Percentiles rank a stretch among this genome's conserved stretches.
phyloP scores from a whole-genome alignment of 2,888 invertebrate genomes.

The Notodromas monacha region DNA sequence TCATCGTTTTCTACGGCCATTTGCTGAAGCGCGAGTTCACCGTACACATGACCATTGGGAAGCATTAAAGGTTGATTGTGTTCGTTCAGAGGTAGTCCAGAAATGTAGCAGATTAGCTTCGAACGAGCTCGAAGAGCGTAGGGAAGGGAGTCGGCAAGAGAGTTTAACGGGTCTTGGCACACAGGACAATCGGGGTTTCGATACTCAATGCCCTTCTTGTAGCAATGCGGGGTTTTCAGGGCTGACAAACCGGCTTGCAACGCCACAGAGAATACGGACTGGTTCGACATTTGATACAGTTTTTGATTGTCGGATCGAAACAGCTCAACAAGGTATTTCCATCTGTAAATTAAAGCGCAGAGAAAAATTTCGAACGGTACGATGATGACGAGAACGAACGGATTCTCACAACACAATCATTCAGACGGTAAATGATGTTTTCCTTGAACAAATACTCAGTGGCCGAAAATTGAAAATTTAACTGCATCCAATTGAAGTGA shows the following conservation, averaged over 20 bases:
- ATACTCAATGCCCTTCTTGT: conserved; percentile 19
- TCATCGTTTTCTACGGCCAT: conserved; percentile 77
- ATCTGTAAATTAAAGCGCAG: conserved; percentile 21
- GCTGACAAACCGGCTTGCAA: conserved; percentile 77
- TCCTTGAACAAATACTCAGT: too few relatives aligned
- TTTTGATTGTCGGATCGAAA: conserved; percentile 79
- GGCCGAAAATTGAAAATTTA: too few relatives aligned
- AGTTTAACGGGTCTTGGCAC: conserved; percentile 53
- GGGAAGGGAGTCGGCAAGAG: conserved; percentile 52
- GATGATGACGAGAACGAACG: too few relatives aligned
- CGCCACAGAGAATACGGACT: conserved; percentile 64
- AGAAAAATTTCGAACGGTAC: conserved; percentile 5
- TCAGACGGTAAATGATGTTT: too few relatives aligned
- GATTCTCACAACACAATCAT: too few relatives aligned
- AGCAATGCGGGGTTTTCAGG: conserved; percentile 43
- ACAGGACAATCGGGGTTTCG: conserved; percentile 60
- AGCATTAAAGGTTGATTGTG: conserved; percentile 94
- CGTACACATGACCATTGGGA: conserved; percentile 91
- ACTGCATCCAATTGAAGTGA: too few relatives aligned
- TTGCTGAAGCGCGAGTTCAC: conserved; percentile 59
- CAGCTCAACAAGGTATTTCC: conserved; percentile 51
- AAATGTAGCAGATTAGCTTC: conserved; percentile 59
- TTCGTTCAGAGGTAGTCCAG: conserved; percentile 68
- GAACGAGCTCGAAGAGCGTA: conserved; percentile 81
- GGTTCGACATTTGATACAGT: conserved; percentile 62